Evolutionary conservation across 2,113 vertebrate species (phyloP).

Genomic region (Aegotheles bennettii): DNA sequence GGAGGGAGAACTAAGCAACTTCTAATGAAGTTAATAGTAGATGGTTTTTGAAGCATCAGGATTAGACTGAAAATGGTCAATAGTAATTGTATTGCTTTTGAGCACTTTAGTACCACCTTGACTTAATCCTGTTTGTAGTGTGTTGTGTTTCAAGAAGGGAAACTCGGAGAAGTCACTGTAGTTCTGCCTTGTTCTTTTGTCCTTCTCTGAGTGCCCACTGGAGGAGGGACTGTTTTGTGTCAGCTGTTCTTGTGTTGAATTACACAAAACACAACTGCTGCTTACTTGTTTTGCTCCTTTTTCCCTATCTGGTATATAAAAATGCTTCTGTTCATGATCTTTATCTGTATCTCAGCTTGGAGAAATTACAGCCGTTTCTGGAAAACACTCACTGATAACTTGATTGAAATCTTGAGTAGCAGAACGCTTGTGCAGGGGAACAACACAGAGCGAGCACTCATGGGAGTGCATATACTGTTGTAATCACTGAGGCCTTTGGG

Average conservation of each 20-base stretch:
- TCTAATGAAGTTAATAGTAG: background rate
- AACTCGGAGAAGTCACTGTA: background rate
- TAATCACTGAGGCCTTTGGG: background rate
- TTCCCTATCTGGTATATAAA: background rate
- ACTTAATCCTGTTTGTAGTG: background rate
- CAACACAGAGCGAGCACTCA: background rate
- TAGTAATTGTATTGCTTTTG: background rate
- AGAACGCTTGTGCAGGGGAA: background rate
- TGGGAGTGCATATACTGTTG: background rate
- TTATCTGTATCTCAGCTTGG: background rate
- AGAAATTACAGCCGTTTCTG: background rate
- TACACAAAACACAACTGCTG: background rate
- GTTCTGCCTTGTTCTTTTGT: background rate
- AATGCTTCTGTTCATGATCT: background rate
- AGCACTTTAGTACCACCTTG: background rate
- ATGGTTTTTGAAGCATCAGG: background rate
- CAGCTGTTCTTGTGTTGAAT: background rate
- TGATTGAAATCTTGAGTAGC: background rate
- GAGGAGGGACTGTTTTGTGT: background rate
- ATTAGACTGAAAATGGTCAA: background rate
- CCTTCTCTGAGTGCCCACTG: background rate
- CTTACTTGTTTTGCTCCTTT: background rate
- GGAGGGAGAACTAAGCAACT: background rate
- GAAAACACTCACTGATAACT: background rate
- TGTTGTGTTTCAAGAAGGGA: background rate